Base-by-base conservation (phyloP, 2,888 invertebrate species). In the Biston stratarius region DNA sequence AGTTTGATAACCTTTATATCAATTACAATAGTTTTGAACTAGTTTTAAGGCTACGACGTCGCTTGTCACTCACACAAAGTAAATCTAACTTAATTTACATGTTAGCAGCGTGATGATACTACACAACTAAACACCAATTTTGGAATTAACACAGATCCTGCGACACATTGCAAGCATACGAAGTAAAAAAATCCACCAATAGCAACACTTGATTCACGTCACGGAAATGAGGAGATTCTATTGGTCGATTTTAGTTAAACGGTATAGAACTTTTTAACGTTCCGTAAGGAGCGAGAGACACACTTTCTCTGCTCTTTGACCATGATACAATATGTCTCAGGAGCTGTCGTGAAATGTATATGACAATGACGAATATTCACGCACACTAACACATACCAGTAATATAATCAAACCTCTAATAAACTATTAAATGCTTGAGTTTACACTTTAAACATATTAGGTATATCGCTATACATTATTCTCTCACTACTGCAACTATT, bases 41-140 rank as follows among this genome's bases (percentile, higher is more conserved):
- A 94, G 89, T 90, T 90, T 88, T 94, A 94, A 94, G 93, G 93
- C 94, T 94, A 93, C 92, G 88, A 89, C 86, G 85, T 89, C 87
- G 87, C 83, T 79, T 82, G 87, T 90, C 88, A 90, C 87, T 86
- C 89, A 89, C 89, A 90, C 88, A 83, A 79, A 83, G 81, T 89
- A 83, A 80, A 79, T 75, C 83, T 88, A 89, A 83, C 86, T 87
- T 63, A 73, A 77, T 68, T 74, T 74, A 80, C 44, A 84, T 80
- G 83, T 87, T 88, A 89, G 85, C 83, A 85, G 90, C 89, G 88
- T 87, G 86, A 82, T 66, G 53, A 62, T 36, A 49, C 45, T 48
- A 55, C 38, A 65, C 38, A 65, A 56, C 51, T 64, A 53, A 67
- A 68, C 68, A 85, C 84, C 80, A 83, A 87, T 84, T 86, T 87